These are phyloP conservation scores for Phrynosoma platyrhinos DNA, from an alignment of 2,113 vertebrate genomes.

Conservation along the genomic window DNA sequence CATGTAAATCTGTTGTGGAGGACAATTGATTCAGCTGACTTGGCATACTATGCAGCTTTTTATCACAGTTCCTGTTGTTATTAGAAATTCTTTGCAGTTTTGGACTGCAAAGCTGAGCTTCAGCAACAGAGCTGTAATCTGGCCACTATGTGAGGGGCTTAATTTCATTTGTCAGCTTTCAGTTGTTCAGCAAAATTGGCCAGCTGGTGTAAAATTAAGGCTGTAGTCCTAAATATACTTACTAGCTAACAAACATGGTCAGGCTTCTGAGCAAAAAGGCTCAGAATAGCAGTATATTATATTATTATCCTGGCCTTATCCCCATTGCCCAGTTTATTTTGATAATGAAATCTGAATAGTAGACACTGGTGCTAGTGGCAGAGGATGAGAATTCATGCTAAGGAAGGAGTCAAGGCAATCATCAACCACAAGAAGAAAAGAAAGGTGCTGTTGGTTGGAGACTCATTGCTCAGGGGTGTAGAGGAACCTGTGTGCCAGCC, in stretches of 20 bases:
- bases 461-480: no score
- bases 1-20: not conserved
- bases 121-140: not conserved
- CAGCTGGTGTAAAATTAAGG: not conserved
- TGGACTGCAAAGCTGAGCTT: rapidly evolving
- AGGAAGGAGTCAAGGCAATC: no score
- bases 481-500: no score
- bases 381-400: not conserved
- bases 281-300: not conserved
- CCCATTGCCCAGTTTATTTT: not conserved
- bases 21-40: not conserved
- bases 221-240: not conserved
- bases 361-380: not conserved
- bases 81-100: not conserved
- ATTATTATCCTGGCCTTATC: no score
- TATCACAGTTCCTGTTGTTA: not conserved
- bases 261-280: not conserved
- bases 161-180: not conserved
- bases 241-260: not conserved
- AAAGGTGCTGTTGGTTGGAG: not conserved
- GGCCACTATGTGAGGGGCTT: not conserved
- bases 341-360: not conserved
- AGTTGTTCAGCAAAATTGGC: not conserved
- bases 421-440: no score
- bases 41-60: not conserved